Percentiles rank a stretch among this genome's conserved stretches.
phyloP scores from a whole-genome alignment of 1,140 invertebrate species.

The Sipha flava region DNA sequence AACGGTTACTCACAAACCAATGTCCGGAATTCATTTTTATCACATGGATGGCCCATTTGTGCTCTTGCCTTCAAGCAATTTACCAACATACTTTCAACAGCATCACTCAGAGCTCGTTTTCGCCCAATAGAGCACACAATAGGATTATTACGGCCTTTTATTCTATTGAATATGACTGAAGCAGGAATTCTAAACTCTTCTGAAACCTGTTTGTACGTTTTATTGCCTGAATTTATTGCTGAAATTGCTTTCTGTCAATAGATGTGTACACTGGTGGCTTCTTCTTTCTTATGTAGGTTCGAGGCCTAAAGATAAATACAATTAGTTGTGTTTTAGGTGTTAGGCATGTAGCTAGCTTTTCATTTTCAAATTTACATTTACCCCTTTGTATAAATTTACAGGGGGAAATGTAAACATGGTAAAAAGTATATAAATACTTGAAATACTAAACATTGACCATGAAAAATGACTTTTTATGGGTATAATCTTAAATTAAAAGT shows the following conservation, averaged over 20 bases:
- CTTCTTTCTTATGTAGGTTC: not conserved
- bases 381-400: too few species aligned
- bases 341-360: not conserved
- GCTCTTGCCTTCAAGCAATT: conserved; percentile 36
- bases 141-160: not conserved
- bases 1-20: conserved; percentile 40
- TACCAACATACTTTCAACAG: not conserved
- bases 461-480: not conserved
- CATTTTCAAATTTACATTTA: too few species aligned
- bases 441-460: not conserved
- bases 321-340: not conserved
- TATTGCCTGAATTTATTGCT: not conserved
- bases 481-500: not conserved
- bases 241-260: not conserved
- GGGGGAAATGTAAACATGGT: too few species aligned
- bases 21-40: conserved; percentile 40
- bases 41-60: conserved; percentile 42
- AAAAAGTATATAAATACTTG: not conserved
- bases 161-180: not conserved
- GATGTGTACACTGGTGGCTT: not conserved
- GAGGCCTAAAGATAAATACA: not conserved
- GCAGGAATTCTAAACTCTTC: not conserved
- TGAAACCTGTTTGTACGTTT: not conserved
- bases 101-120: not conserved
- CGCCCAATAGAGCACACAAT: not conserved